Evolutionary conservation across 2,797 vertebrate genomes (phyloP).

Genomic region (Yasuhikotakia modesta): DNA sequence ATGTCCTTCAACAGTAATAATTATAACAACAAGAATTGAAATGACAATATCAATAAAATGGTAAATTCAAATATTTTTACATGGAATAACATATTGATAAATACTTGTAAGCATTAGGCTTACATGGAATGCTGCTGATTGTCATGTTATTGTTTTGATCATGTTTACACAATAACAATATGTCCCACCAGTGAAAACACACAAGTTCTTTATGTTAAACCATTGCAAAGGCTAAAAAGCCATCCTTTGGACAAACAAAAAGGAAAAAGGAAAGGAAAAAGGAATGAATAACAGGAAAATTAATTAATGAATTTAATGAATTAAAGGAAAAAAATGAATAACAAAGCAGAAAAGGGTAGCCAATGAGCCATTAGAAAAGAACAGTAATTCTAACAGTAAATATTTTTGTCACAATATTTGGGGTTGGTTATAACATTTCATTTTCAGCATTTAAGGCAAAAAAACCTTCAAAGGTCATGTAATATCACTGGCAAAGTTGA

Average conservation of each 20-base stretch:
- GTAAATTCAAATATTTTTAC: slow-evolving; percentile 61
- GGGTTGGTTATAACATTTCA: neutral
- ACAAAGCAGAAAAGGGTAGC: slow-evolving; percentile 26
- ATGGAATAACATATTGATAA: slow-evolving; percentile 61
- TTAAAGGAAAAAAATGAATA: slow-evolving; percentile 15
- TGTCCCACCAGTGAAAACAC: slow-evolving; percentile 31
- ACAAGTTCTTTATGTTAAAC: slow-evolving; percentile 31
- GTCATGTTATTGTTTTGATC: slow-evolving; percentile 58
- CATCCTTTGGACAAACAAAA: neutral
- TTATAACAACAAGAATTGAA: slow-evolving; percentile 67
- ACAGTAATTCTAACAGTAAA: slow-evolving; percentile 15
- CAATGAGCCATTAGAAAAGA: neutral
- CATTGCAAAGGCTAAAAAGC: neutral
- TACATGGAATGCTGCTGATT: slow-evolving; percentile 59
- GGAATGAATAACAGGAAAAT: slow-evolving; percentile 15
- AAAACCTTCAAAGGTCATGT: slow-evolving; percentile 46
- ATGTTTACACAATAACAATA: slow-evolving; percentile 46
- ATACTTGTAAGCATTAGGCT: slow-evolving; percentile 55
- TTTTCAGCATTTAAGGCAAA: slow-evolving; percentile 51
- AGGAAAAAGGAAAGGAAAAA: slow-evolving; percentile 8
- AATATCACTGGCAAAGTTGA: slow-evolving; percentile 17
- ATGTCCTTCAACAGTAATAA: slow-evolving; percentile 70
- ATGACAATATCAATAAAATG: slow-evolving; percentile 68
- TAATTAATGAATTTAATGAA: no score
- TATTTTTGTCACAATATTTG: slow-evolving; percentile 4